Evolutionary conservation across 2,888 invertebrate species (phyloP), one percentile per base, ranked within the genome.

Genomic region (Rutpela maculata): DNA sequence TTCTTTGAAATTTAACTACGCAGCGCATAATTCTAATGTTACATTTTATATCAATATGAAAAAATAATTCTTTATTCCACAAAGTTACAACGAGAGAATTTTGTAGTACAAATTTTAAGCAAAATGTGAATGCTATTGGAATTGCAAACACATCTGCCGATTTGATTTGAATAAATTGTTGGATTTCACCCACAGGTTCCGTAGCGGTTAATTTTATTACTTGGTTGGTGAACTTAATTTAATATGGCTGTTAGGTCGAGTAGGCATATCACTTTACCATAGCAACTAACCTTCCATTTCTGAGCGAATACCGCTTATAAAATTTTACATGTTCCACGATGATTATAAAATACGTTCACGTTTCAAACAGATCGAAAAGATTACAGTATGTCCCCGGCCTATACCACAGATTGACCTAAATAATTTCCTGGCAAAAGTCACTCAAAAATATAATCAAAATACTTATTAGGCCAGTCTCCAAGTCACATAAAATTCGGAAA

Each of bases 211-310:
- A 63, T 63, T 35, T 63, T 63, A 31, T 63, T 63, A 63, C 62
- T 63, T 31, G 35, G 62, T 7, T 63, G 62, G 17, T 17, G 62
- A 35, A 63, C 62, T 35, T 63, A 63, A 63, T 63, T 63, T 63
- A 63, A 63, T 63, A 35, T 63, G 31, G 31, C 62, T 62, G n/a
- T 35, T n/a, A 17, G 62, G 35, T 63, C 35, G 62, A 63, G 17
- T 63, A 63, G 62, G 15, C 31, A 17, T 63, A 35, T 63, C 35
- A 35, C 15, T 17, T 63, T 63, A n/a, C 62, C 62, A 35, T 63
- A 9, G 62, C 62, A 63, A 63, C 62, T 63, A 31, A 50, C 50
- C 50, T 50, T 18, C 62, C 35, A 63, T 63, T 63, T 63, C 7
- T 63, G 17, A 17, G 2, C 1, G 7, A 31, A n/a, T 5, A n/a